Evolutionary conservation across 2,113 vertebrate genomes (phyloP).

Genomic region (Hypomesus transpacificus): DNA sequence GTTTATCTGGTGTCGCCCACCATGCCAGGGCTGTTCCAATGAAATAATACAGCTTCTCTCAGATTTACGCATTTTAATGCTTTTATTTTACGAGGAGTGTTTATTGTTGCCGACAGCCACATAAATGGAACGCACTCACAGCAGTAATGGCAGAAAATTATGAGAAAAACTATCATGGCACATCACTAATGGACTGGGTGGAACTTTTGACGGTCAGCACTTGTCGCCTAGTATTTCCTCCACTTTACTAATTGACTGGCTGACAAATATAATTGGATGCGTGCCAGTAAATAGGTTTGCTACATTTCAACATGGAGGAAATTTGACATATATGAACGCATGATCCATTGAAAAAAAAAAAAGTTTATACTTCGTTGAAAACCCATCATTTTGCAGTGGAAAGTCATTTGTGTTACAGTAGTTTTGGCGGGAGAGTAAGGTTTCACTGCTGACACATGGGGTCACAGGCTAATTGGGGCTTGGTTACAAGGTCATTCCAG

Average conservation of each 20-base stretch:
- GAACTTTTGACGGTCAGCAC: constrained; percentile 20
- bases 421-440: background rate
- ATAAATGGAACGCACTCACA: background rate
- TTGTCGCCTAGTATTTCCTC: constrained; percentile 27
- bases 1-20: too few relatives aligned
- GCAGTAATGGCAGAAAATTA: constrained; percentile 25
- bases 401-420: background rate
- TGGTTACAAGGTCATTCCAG: constrained; percentile 10
- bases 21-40: too few relatives aligned
- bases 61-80: too few relatives aligned
- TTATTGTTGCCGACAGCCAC: background rate
- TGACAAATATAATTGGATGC: constrained; percentile 11
- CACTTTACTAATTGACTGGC: constrained; percentile 42
- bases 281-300: too few relatives aligned
- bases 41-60: too few relatives aligned
- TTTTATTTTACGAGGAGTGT: too few relatives aligned
- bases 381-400: background rate
- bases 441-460: too few relatives aligned
- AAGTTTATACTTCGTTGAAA: too few relatives aligned
- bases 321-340: too few relatives aligned
- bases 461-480: too few relatives aligned
- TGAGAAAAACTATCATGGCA: constrained; percentile 43
- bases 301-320: too few relatives aligned
- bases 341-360: too few relatives aligned
- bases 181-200: constrained; percentile 26